phyloP scores from a whole-genome alignment of 2,797 vertebrate species.

The Channa striata region DNA sequence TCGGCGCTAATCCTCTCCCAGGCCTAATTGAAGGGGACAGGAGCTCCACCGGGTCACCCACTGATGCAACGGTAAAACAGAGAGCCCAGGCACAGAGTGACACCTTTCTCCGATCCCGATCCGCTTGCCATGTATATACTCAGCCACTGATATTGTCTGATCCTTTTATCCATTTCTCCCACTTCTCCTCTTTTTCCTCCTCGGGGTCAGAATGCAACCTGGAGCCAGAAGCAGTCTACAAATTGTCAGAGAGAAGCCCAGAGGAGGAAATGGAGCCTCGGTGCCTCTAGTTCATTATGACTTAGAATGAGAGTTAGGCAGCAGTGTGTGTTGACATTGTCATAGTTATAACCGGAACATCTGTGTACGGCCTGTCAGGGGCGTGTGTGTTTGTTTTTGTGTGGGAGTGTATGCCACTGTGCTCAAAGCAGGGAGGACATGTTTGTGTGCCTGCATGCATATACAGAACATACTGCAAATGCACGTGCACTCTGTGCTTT shows the following conservation, averaged over 20 bases:
- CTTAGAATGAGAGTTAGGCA: slow-evolving; percentile 67
- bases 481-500: slow-evolving; percentile 37
- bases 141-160: slow-evolving; percentile 36
- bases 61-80: slow-evolving; percentile 27
- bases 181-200: slow-evolving; percentile 48
- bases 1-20: slow-evolving; percentile 55
- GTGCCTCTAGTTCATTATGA: slow-evolving; percentile 75
- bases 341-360: slow-evolving; percentile 73
- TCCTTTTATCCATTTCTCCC: slow-evolving; percentile 36
- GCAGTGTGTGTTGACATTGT: slow-evolving; percentile 78
- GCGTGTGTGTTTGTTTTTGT: slow-evolving; percentile 41
- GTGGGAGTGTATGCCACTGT: slow-evolving; percentile 15
- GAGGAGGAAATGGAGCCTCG: slow-evolving; percentile 58
- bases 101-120: slow-evolving; percentile 52
- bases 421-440: slow-evolving; percentile 40
- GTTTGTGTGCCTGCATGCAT: slow-evolving; percentile 66
- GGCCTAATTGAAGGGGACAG: slow-evolving; percentile 67
- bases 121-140: slow-evolving; percentile 28
- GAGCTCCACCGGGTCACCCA: slow-evolving; percentile 48
- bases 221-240: slow-evolving; percentile 66
- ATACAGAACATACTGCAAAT: slow-evolving; percentile 45
- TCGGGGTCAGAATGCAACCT: slow-evolving; percentile 65
- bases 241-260: slow-evolving; percentile 73
- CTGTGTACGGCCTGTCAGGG: slow-evolving; percentile 77
- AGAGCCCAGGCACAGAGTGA: slow-evolving; percentile 39